A percentile compares a stretch with the other conserved stretches of the same genome.
Conservation (phyloP, 2,113 vertebrate genomes). For the Hyla sarda region DNA sequence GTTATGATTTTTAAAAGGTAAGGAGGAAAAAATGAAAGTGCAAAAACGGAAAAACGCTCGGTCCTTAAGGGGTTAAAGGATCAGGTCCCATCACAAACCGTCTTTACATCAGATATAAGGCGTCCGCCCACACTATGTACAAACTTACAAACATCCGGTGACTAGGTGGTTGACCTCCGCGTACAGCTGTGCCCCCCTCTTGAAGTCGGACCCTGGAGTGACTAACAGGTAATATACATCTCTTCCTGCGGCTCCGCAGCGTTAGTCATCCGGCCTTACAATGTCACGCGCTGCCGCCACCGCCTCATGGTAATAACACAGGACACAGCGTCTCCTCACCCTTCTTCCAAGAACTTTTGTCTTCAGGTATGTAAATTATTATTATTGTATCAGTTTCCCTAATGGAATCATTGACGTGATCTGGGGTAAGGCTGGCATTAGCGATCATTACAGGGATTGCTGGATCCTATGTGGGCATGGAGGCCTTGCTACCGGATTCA, state of each 20-base stretch:
- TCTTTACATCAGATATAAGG: too few species aligned
- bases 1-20: too few species aligned
- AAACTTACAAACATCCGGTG: background rate
- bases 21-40: too few species aligned
- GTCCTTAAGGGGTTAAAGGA: too few species aligned
- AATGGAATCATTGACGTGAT: background rate
- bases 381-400: background rate
- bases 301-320: background rate
- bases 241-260: background rate
- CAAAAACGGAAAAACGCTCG: too few species aligned
- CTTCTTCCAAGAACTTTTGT: slow-evolving; percentile 11
- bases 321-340: background rate
- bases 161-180: background rate
- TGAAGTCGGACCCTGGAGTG: background rate
- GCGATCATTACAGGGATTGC: too few species aligned
- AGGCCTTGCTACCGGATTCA: too few species aligned
- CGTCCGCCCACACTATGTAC: too few species aligned
- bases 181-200: background rate
- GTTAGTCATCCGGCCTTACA: background rate
- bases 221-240: background rate
- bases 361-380: slow-evolving; percentile 9
- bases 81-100: too few species aligned
- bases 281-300: background rate
- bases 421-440: background rate
- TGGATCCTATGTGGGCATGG: too few species aligned